Percentiles rank a stretch among this genome's conserved stretches.
phyloP scores from a whole-genome alignment of 2,113 vertebrate genomes.

The Plestiodon gilberti region DNA sequence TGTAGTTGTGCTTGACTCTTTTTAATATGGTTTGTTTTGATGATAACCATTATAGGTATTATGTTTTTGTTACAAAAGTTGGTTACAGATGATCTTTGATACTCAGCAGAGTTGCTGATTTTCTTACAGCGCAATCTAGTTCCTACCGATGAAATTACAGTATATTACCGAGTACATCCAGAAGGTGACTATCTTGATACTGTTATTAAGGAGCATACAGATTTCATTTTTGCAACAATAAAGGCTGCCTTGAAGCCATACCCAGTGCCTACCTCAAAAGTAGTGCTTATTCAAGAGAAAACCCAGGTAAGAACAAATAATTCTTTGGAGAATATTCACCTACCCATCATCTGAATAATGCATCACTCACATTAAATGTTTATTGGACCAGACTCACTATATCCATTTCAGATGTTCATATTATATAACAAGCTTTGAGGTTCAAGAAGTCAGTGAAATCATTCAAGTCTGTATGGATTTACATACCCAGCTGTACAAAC shows the following conservation, averaged over 20 bases:
- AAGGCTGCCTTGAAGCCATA: conserved; percentile 89
- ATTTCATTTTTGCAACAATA: conserved; percentile 93
- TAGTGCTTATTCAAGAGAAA: conserved; percentile 89
- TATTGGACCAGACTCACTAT: neutral
- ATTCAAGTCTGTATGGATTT: neutral
- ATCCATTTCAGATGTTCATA: neutral
- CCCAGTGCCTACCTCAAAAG: conserved; percentile 82
- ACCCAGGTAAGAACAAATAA: conserved; percentile 81
- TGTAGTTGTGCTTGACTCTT: neutral
- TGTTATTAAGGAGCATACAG: conserved; percentile 86
- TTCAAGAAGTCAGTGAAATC: neutral
- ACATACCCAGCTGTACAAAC: neutral
- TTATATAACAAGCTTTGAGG: neutral
- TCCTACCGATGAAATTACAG: conserved; percentile 91
- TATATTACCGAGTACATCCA: conserved; percentile 87
- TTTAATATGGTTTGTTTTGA: neutral
- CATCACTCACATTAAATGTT: neutral
- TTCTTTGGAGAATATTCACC: neutral
- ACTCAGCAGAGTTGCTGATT: neutral
- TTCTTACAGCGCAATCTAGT: conserved; percentile 86
- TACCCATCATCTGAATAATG: neutral
- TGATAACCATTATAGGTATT: neutral
- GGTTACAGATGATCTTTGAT: neutral
- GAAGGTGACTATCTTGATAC: conserved; percentile 86
- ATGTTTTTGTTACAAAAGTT: neutral